A percentile compares a stretch with the other conserved stretches of the same genome.
Evolutionary conservation across 2,888 invertebrate genomes (phyloP).

Genomic region (Pilophorus perplexus): DNA sequence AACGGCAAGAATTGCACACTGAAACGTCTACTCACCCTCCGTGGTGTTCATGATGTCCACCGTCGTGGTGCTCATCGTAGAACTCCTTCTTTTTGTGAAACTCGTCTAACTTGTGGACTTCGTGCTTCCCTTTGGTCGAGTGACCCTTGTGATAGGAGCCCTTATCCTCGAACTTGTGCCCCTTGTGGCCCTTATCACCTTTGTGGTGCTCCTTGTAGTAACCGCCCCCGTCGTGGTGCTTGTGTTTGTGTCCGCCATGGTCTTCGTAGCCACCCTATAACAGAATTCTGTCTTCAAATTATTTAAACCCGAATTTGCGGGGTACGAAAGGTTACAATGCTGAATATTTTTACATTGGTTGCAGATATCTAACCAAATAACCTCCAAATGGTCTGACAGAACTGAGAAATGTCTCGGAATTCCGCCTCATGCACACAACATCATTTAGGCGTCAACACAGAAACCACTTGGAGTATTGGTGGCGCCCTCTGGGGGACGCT

Average conservation of each 20-base stretch:
- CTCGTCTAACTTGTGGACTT: slow-evolving; percentile 80
- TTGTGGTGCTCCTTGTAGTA: slow-evolving; percentile 64
- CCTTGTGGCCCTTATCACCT: slow-evolving; percentile 66
- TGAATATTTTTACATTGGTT: too few relatives aligned
- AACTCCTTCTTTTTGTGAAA: slow-evolving; percentile 83
- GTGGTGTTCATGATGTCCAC: slow-evolving; percentile 77
- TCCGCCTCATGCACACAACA: too few relatives aligned
- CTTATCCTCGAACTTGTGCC: slow-evolving; percentile 64
- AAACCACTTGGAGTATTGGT: too few relatives aligned
- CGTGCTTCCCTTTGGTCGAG: slow-evolving; percentile 81
- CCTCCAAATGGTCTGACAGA: too few relatives aligned
- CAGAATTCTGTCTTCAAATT: slow-evolving; percentile 28
- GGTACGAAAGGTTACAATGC: too few relatives aligned
- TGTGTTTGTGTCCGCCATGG: slow-evolving; percentile 62
- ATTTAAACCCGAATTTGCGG: slow-evolving; percentile 11
- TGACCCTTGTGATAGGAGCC: slow-evolving; percentile 81
- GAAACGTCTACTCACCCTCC: too few relatives aligned
- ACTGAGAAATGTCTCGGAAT: too few relatives aligned
- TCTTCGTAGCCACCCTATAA: slow-evolving; percentile 59
- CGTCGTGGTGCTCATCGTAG: slow-evolving; percentile 80
- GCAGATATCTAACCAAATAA: too few relatives aligned
- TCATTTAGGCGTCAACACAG: too few relatives aligned
- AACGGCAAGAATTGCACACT: too few relatives aligned
- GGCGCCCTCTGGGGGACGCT: too few relatives aligned
- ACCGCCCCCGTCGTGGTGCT: slow-evolving; percentile 65